These are phyloP conservation scores for Heliconius sara DNA, from an alignment of 2,888 invertebrate genomes.

Conservation along the genomic window DNA sequence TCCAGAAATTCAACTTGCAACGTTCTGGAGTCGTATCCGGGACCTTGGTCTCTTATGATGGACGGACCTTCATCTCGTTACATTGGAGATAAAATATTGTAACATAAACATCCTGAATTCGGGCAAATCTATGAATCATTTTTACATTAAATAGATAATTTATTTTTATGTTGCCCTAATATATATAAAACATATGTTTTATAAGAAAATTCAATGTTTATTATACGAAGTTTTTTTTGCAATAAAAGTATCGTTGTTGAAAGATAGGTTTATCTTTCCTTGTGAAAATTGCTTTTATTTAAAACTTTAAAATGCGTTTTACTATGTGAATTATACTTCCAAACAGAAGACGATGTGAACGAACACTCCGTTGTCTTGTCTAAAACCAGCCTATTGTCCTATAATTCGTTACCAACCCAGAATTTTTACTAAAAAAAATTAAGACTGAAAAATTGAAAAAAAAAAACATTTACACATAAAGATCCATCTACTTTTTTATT, in stretches of 20 bases:
- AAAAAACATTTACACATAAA: too few species aligned
- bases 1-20: conserved; percentile 5
- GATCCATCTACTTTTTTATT: too few species aligned
- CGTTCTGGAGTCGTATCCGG: conserved; percentile 13
- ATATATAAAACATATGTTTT: neutral
- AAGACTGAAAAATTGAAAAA: too few species aligned
- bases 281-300: neutral
- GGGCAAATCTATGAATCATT: conserved; percentile 45
- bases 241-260: neutral
- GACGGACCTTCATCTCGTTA: conserved; percentile 30
- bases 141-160: conserved; percentile 27
- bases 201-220: conserved; percentile 9
- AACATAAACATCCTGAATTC: conserved; percentile 51
- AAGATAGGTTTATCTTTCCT: too few species aligned
- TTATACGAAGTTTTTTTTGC: neutral
- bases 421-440: too few species aligned
- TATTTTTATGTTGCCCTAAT: conserved; percentile 16
- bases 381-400: neutral
- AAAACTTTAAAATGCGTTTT: too few species aligned
- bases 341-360: neutral
- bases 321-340: neutral
- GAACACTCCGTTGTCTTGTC: neutral
- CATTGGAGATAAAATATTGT: conserved; percentile 32
- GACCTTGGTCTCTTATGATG: conserved; percentile 3
- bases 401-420: neutral